phyloP scores from a whole-genome alignment of 2,797 vertebrate species.

The Acestrorhynchus altus region DNA sequence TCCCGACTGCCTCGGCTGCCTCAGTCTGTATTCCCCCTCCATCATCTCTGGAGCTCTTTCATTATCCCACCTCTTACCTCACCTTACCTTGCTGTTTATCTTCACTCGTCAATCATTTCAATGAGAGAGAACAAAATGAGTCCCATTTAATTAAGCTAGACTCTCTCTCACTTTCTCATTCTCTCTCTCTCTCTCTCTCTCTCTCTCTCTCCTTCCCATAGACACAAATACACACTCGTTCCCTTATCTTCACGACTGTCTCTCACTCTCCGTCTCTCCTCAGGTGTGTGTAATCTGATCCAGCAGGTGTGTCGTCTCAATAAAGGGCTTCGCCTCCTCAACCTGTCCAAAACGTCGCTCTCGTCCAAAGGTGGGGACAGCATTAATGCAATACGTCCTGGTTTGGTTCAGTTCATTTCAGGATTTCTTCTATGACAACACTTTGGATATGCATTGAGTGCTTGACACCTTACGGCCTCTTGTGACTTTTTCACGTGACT shows the following conservation, averaged over 20 bases:
- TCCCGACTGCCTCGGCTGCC: not conserved
- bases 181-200: not conserved
- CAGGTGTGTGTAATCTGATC: constrained; percentile 89
- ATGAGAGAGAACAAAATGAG: constrained; percentile 7
- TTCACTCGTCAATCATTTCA: constrained; percentile 1
- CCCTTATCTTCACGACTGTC: not conserved
- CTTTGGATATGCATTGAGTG: not conserved
- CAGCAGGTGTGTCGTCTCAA: constrained; percentile 91
- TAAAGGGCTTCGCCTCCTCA: constrained; percentile 88
- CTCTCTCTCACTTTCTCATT: not conserved
- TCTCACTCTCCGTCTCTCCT: not conserved
- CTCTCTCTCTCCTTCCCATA: not conserved
- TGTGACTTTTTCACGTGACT: too few species aligned
- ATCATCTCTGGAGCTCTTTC: not conserved
- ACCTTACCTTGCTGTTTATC: not conserved
- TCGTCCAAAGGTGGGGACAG: constrained; percentile 85
- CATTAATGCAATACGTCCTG: not conserved
- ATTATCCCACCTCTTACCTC: not conserved
- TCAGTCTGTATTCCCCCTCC: not conserved
- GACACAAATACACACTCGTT: not conserved
- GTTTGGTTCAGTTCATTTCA: not conserved
- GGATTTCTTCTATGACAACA: not conserved
- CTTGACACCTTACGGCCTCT: too few species aligned
- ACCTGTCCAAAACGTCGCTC: constrained; percentile 89
- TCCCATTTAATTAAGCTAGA: constrained; percentile 6